Conservation (phyloP, 2,797 vertebrate species). For the Typhlichthys subterraneus region DNA sequence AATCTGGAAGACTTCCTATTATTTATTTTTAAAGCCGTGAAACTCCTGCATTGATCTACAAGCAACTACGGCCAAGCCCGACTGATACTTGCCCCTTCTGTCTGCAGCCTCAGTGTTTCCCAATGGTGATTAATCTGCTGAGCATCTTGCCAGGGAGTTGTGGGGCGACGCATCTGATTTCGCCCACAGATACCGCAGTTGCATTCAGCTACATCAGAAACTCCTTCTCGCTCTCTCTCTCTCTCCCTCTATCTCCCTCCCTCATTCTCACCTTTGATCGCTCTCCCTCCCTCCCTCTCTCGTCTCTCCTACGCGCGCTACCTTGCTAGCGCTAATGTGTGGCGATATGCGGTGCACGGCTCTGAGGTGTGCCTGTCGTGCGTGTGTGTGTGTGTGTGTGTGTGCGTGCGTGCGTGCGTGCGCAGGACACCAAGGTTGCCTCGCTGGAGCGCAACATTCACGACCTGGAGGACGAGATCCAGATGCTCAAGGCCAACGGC, state of each 20-base stretch:
- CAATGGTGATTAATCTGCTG: constrained; percentile 78
- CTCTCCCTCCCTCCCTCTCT: constrained; percentile 5
- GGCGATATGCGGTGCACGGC: constrained; percentile 37
- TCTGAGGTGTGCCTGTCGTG: constrained; percentile 65
- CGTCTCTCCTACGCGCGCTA: constrained; percentile 22
- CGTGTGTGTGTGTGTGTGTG: constrained; percentile 64
- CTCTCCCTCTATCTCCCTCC: background rate
- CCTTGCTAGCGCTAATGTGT: background rate
- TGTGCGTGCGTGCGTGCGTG: constrained; percentile 33
- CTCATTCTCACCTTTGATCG: constrained; percentile 1
- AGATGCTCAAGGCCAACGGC: constrained; percentile 95
- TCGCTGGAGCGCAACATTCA: constrained; percentile 95
- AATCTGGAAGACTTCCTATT: constrained; percentile 78
- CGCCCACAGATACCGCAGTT: constrained; percentile 69
- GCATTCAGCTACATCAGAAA: constrained; percentile 44
- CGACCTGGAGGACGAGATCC: constrained; percentile 97
- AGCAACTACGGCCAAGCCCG: constrained; percentile 54
- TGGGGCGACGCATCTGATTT: constrained; percentile 61
- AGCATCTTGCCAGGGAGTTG: constrained; percentile 52
- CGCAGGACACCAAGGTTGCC: constrained; percentile 95
- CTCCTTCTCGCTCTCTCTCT: background rate
- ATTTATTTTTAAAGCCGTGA: constrained; percentile 81
- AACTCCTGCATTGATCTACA: constrained; percentile 66
- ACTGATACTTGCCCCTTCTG: constrained; percentile 53
- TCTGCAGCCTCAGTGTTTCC: constrained; percentile 60